These are phyloP conservation scores for Carassius carassius DNA, from an alignment of 2,113 vertebrate species.

Conservation along the genomic window DNA sequence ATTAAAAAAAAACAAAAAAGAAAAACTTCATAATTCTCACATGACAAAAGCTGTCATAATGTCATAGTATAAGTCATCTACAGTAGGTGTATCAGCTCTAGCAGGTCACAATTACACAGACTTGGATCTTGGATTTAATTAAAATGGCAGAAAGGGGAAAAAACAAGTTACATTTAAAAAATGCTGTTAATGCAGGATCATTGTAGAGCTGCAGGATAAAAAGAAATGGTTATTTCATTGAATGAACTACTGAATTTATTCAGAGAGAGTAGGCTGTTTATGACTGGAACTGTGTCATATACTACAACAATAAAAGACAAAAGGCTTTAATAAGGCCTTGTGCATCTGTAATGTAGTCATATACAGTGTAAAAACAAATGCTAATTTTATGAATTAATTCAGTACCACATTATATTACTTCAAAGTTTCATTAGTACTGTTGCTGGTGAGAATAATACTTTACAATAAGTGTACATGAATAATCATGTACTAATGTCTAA, in stretches of 20 bases:
- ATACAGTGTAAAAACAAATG: too few species aligned
- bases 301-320: background rate
- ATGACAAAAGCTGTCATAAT: background rate
- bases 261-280: background rate
- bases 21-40: background rate
- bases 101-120: background rate
- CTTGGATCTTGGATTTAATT: background rate
- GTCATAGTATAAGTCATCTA: background rate
- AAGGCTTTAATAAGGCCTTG: constrained; percentile 1
- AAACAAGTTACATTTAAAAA: background rate
- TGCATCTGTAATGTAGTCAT: background rate
- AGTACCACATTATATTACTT: too few species aligned
- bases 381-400: too few species aligned
- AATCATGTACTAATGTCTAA: too few species aligned
- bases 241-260: constrained; percentile 1
- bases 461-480: too few species aligned
- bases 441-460: too few species aligned
- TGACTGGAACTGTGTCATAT: background rate
- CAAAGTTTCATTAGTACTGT: too few species aligned
- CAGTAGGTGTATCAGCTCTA: background rate
- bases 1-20: too few species aligned
- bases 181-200: background rate
- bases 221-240: background rate
- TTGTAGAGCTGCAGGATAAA: background rate
- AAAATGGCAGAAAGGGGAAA: background rate